Evolutionary conservation across 2,113 vertebrate genomes (phyloP), one percentile per base, ranked within the genome.

Genomic region (Mastomys natalensis): DNA sequence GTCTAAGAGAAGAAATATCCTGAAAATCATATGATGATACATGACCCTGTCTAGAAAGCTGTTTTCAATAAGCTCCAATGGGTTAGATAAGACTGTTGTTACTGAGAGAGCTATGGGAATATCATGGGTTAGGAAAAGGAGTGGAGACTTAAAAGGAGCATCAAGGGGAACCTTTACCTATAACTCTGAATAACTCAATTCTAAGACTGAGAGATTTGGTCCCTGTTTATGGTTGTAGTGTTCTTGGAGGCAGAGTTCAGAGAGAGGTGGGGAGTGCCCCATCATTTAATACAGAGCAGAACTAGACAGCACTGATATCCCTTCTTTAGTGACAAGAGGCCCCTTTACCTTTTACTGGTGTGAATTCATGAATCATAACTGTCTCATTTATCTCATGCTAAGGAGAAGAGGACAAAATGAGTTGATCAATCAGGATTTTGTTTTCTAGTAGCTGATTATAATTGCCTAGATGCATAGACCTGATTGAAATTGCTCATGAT

Each of bases 391-490:
- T 77, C 24, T 9, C 29, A 80, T 5, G 2, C 80, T 95, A 96
- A 82, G 24, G 5, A 96, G 94, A 98, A 94, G 74, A 96, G 1
- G 58, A 9, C 58, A 40, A 87, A 98, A 88, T 22, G 93, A 94
- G 4, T 48, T 74, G 84, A 94, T 97, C 80, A 96, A 31, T 94
- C 91, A 97, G 26, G 45, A 93, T 89, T 97, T 96, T 89, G 26
- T 96, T 98, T 97, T 29, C 31, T 94, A 86, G 24, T 4, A 93
- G 68, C 3, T 97, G 72, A 94, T 97, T 98, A 78, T 0, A 2
- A 81, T 97, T 70, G 70, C 76, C 60, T 62, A 19, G 76, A 87
- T 88, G 91, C 19, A 55, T 29, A 62, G 19, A 16, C 26, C 95
- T 97, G 89, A 94, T 89, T 97, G 86, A 51, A 94, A 87, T 78